A percentile compares a stretch with the other conserved stretches of the same genome.
Conservation (phyloP, 2,888 invertebrate genomes). For the Stenchaetothrips biformis region DNA sequence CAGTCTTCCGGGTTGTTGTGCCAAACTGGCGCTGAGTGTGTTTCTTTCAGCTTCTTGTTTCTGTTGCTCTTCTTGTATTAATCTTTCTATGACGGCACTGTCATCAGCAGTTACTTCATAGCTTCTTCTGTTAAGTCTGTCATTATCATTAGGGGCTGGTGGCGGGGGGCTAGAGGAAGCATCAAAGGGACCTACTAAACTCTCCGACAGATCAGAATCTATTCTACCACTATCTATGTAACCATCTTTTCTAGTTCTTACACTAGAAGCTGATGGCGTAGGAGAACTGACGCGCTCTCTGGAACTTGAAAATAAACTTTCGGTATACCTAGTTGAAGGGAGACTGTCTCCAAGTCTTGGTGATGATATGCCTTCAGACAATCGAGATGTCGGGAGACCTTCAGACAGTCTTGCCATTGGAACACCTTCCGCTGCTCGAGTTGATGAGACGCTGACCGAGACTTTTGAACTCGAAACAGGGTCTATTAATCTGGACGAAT, state of each 20-base stretch:
- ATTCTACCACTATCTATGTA: conserved; percentile 45
- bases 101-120: not conserved
- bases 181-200: conserved; percentile 35
- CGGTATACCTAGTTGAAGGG: conserved; percentile 9
- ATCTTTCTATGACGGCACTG: not conserved
- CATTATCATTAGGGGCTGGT: conserved; percentile 66
- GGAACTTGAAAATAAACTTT: conserved; percentile 19
- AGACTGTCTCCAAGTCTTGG: not conserved
- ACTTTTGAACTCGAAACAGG: conserved; percentile 1
- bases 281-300: conserved; percentile 29
- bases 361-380: not conserved
- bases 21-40: conserved; percentile 4
- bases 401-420: not conserved
- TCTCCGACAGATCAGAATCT: conserved; percentile 29
- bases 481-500: conserved; percentile 12
- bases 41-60: conserved; percentile 12
- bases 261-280: conserved; percentile 37
- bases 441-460: not conserved
- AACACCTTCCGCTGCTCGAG: not conserved
- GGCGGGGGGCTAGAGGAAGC: conserved; percentile 71
- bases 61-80: conserved; percentile 10
- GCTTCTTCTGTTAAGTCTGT: conserved; percentile 6
- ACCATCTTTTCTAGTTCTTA: conserved; percentile 60
- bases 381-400: not conserved
- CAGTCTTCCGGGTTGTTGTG: conserved; percentile 49